Percentiles rank a stretch among this genome's conserved stretches.
phyloP scores from a whole-genome alignment of 2,888 invertebrate species.

The Lasioglossum marginatum region DNA sequence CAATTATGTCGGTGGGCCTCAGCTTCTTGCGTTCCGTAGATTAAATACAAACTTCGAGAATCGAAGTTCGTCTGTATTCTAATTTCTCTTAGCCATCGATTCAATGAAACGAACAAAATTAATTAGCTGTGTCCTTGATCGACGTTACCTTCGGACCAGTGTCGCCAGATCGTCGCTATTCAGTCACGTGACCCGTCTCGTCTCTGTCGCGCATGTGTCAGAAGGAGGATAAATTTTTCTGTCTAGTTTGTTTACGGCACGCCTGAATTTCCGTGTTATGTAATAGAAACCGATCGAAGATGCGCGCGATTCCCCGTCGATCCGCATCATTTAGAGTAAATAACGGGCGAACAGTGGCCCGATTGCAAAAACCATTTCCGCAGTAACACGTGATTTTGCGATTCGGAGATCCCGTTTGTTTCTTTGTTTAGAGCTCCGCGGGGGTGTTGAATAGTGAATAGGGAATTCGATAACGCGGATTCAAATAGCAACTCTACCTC shows the following conservation, averaged over 20 bases:
- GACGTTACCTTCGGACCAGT: not conserved
- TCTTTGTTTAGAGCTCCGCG: not conserved
- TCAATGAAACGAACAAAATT: not conserved
- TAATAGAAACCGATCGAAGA: not conserved
- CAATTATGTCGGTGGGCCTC: not conserved
- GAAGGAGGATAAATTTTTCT: no score
- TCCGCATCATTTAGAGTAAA: not conserved
- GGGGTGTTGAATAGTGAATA: not conserved
- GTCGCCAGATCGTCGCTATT: no score
- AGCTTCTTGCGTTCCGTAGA: not conserved
- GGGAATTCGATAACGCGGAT: not conserved
- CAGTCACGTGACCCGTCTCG: no score
- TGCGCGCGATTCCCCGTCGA: not conserved
- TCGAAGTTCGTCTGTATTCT: not conserved
- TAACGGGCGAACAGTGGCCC: not conserved
- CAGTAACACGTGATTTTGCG: not conserved
- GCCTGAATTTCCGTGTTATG: not conserved
- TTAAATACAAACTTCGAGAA: not conserved
- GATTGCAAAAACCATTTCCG: not conserved
- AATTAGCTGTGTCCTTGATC: not conserved
- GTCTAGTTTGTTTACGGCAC: not conserved
- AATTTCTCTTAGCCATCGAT: not conserved
- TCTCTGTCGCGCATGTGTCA: no score
- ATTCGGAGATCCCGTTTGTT: not conserved
- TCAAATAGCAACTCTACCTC: not conserved